Evolutionary conservation across 2,797 vertebrate species (phyloP).

Genomic region (Telmatherina bonti): DNA sequence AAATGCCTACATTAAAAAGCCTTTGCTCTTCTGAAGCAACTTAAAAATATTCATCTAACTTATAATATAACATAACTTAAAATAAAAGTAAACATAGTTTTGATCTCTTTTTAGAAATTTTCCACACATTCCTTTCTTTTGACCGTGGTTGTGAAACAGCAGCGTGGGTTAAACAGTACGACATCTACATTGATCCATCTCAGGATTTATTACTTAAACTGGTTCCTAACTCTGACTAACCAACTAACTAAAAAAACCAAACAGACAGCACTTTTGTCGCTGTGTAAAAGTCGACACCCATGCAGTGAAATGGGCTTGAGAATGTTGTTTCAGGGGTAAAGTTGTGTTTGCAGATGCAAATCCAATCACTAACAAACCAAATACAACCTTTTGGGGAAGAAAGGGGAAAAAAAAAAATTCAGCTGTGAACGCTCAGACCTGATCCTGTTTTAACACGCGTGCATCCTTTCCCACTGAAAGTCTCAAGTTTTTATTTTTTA

Average conservation of each 20-base stretch:
- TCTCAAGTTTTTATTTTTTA: conserved; percentile 11
- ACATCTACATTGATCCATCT: not conserved
- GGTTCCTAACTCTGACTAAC: not conserved
- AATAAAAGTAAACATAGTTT: not conserved
- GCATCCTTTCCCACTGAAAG: no score
- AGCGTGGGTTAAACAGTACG: not conserved
- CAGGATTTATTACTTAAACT: not conserved
- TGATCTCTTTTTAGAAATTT: not conserved
- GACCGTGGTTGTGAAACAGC: not conserved
- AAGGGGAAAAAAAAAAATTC: conserved; percentile 26
- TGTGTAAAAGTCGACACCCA: conserved; percentile 71
- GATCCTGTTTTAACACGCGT: conserved; percentile 24
- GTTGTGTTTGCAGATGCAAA: conserved; percentile 76
- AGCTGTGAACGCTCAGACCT: conserved; percentile 40
- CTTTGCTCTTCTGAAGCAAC: not conserved
- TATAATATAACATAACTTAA: not conserved
- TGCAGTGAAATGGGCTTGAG: conserved; percentile 56
- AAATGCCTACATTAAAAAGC: not conserved
- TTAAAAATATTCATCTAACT: not conserved
- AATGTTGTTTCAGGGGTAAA: conserved; percentile 81
- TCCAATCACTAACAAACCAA: conserved; percentile 60
- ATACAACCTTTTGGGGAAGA: conserved; percentile 71
- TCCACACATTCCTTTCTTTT: not conserved
- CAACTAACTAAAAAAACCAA: conserved; percentile 63
- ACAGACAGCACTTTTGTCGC: conserved; percentile 70